Conservation (phyloP, 2,797 vertebrate species). For the Dicrostonyx torquatus region DNA sequence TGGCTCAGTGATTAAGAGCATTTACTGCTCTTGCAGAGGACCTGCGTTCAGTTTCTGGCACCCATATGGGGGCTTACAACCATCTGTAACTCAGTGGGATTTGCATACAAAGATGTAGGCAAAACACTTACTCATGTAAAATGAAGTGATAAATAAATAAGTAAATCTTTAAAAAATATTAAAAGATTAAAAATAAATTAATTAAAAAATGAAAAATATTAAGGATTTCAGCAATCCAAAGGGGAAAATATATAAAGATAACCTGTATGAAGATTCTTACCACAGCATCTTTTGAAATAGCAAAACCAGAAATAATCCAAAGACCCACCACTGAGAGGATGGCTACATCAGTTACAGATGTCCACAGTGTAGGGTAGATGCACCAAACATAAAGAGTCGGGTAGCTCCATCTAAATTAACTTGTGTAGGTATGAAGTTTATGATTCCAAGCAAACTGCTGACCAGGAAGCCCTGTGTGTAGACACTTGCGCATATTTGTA, state of each 20-base stretch:
- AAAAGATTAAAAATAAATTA: no score
- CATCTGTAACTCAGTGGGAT: neutral
- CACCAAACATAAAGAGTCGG: neutral
- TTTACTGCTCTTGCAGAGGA: neutral
- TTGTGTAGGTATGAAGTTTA: neutral
- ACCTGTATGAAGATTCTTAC: neutral
- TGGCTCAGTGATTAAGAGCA: neutral
- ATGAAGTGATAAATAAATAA: neutral
- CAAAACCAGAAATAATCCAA: neutral
- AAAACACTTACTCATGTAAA: neutral
- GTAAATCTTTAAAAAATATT: neutral
- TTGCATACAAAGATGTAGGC: neutral
- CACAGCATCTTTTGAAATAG: neutral
- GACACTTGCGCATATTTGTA: neutral
- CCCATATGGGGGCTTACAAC: neutral
- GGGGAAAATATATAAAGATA: neutral
- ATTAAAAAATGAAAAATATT: no score
- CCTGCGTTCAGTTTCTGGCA: neutral
- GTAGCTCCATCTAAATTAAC: no score
- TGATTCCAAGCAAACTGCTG: neutral
- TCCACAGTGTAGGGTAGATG: neutral
- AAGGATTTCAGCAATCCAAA: neutral
- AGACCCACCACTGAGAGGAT: neutral
- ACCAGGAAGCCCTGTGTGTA: neutral
- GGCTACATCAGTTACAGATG: neutral